phyloP scores from a whole-genome alignment of 2,113 vertebrate species.

The Thryonomys swinderianus region DNA sequence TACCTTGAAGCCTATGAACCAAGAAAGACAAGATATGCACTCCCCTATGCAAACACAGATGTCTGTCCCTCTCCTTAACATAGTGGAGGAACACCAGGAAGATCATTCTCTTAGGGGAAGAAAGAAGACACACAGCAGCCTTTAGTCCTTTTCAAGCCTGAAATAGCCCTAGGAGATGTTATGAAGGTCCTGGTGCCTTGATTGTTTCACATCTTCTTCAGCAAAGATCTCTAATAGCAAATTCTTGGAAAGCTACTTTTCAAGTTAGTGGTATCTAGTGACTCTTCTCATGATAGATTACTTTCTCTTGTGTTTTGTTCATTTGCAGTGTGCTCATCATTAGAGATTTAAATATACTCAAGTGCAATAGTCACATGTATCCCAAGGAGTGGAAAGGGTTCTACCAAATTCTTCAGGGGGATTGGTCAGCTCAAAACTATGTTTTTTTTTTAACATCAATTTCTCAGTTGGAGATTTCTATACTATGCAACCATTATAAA shows the following conservation, averaged over 20 bases:
- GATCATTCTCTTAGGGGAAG: neutral
- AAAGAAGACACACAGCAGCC: neutral
- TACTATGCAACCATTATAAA: conserved; percentile 4
- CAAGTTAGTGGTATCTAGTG: neutral
- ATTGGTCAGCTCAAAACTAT: neutral
- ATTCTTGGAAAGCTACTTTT: neutral
- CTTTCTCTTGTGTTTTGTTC: neutral
- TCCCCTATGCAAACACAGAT: neutral
- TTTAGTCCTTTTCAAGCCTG: neutral
- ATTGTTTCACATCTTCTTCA: neutral
- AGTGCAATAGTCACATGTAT: neutral
- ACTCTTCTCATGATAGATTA: neutral
- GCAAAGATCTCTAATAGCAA: neutral
- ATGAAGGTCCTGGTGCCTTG: neutral
- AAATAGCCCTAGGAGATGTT: neutral
- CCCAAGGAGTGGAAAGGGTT: neutral
- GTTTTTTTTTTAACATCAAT: neutral
- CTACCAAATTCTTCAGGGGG: neutral
- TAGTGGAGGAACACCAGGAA: neutral
- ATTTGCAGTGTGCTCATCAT: neutral
- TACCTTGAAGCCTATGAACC: neutral
- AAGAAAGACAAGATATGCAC: neutral
- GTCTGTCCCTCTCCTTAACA: neutral
- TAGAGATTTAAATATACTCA: neutral
- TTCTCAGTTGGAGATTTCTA: conserved; percentile 28